These are phyloP conservation scores for Tiliacea aurago DNA, from an alignment of 2,888 invertebrate genomes.

Conservation along the genomic window DNA sequence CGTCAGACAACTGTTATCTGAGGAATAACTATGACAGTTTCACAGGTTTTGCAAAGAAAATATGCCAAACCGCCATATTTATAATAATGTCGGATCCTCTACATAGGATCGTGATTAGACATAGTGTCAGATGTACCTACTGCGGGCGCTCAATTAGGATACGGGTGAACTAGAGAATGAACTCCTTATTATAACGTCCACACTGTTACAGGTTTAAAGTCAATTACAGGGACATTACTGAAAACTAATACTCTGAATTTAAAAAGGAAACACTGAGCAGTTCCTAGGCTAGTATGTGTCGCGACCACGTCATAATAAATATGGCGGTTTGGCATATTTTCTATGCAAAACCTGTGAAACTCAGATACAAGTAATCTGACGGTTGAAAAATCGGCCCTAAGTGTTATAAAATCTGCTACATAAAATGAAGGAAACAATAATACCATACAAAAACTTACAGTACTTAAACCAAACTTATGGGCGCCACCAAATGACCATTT, in stretches of 20 bases:
- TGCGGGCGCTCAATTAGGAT: neutral
- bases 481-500: slow-evolving; percentile 17
- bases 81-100: neutral
- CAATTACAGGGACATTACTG: neutral
- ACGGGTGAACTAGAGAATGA: neutral
- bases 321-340: too few species aligned
- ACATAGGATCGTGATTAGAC: too few species aligned
- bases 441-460: neutral
- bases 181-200: neutral
- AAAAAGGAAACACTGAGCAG: neutral
- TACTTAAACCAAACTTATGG: neutral
- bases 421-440: neutral
- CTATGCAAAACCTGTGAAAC: too few species aligned
- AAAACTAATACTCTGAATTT: neutral
- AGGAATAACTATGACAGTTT: neutral
- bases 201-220: neutral
- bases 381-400: neutral
- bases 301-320: too few species aligned
- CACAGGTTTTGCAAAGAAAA: neutral
- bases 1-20: neutral
- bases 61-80: neutral
- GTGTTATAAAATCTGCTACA: neutral
- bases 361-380: neutral
- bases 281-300: too few species aligned
- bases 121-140: neutral